phyloP scores from a whole-genome alignment of 2,113 vertebrate genomes.

The Grallaria varia region DNA sequence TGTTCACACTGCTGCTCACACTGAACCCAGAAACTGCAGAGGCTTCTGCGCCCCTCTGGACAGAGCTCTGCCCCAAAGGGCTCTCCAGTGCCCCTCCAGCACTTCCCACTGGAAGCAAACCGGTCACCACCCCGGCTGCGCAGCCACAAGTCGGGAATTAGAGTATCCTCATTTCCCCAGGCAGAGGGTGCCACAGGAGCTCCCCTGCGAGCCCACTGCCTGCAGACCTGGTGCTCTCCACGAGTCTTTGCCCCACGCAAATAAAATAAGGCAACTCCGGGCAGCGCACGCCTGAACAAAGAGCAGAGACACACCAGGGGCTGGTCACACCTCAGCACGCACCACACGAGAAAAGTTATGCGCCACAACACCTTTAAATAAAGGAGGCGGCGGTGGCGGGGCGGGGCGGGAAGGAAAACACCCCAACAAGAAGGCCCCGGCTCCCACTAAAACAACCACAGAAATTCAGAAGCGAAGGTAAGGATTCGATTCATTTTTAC shows the following conservation, averaged over 20 bases:
- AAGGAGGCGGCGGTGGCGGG: not conserved
- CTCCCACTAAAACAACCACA: not conserved
- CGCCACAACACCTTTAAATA: not conserved
- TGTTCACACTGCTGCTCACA: fast-evolving
- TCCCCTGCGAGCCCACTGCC: not conserved
- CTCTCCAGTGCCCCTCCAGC: not conserved
- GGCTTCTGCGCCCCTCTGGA: not conserved
- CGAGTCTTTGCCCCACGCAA: not conserved
- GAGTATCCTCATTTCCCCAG: fast-evolving
- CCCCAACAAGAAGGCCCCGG: not conserved
- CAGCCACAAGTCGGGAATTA: not conserved
- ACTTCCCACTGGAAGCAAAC: not conserved
- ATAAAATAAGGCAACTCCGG: not conserved
- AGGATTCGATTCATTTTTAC: not conserved
- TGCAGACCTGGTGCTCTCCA: too few species aligned
- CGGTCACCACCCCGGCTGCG: fast-evolving
- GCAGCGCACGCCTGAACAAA: not conserved
- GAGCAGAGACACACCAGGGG: not conserved
- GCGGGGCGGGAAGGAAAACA: not conserved
- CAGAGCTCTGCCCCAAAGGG: not conserved
- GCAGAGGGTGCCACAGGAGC: not conserved
- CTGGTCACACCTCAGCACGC: not conserved
- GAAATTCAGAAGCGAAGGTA: not conserved
- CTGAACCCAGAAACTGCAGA: not conserved
- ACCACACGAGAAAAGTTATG: not conserved